A percentile compares a stretch with the other conserved stretches of the same genome.
phyloP scores from a whole-genome alignment of 2,888 invertebrate genomes.

The Zelleria hepariella region DNA sequence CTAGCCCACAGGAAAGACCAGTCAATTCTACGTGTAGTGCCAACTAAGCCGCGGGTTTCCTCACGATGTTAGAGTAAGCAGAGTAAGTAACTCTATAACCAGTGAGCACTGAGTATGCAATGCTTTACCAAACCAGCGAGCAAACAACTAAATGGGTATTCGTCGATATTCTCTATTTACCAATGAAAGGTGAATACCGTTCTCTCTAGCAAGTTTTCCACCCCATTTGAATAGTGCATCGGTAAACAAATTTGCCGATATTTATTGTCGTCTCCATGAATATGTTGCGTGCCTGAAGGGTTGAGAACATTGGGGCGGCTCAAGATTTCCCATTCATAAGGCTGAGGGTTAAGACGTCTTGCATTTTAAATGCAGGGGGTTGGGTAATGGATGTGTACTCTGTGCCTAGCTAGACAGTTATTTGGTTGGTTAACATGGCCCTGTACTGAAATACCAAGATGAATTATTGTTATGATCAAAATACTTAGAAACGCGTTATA shows the following conservation, averaged over 20 bases:
- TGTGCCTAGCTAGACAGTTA: neutral
- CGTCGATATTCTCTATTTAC: neutral
- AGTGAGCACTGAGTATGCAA: no score
- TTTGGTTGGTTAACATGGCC: neutral
- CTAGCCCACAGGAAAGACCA: no score
- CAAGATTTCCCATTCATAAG: slow-evolving; percentile 54
- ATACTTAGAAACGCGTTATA: no score
- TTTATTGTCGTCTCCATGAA: slow-evolving; percentile 57
- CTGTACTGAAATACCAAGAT: no score
- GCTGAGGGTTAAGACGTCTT: slow-evolving; percentile 41
- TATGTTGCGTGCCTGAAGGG: slow-evolving; percentile 38
- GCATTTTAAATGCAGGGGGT: slow-evolving; percentile 37
- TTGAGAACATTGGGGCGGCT: slow-evolving; percentile 34
- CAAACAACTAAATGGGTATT: neutral
- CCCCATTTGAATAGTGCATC: slow-evolving; percentile 31
- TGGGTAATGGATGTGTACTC: slow-evolving; percentile 6
- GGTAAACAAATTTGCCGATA: slow-evolving; percentile 68
- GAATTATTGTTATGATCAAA: no score
- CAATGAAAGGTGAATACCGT: neutral
- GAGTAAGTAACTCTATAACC: no score
- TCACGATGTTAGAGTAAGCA: no score
- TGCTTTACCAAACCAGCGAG: no score
- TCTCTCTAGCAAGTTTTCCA: slow-evolving; percentile 9
- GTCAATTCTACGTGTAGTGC: no score
- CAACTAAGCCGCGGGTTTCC: no score